phyloP scores from a whole-genome alignment of 2,797 vertebrate species.

The Diplodus puntazzo region DNA sequence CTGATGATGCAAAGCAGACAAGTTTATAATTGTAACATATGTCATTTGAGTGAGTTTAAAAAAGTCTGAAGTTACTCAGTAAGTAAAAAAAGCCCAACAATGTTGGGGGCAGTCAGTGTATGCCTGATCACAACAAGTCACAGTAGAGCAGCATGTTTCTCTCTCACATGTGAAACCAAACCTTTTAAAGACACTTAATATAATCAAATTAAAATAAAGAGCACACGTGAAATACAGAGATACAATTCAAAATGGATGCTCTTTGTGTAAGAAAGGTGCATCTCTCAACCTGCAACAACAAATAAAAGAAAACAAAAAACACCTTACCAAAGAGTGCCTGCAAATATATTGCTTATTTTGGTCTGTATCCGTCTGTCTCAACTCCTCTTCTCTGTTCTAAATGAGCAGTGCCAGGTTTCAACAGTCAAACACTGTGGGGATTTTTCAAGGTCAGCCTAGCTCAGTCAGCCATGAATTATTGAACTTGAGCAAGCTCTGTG shows the following conservation, averaged over 20 bases:
- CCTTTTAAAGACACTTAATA: neutral
- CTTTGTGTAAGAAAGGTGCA: neutral
- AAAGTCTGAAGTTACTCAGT: no score
- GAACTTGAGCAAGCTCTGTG: slow-evolving; percentile 67
- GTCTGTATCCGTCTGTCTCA: slow-evolving; percentile 39
- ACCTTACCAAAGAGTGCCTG: neutral
- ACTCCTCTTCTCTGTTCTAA: slow-evolving; percentile 58
- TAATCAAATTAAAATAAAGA: slow-evolving; percentile 1
- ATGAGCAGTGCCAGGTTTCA: slow-evolving; percentile 75
- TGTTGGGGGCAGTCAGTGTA: no score
- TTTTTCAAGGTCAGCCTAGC: slow-evolving; percentile 78
- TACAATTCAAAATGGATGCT: neutral
- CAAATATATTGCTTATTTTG: neutral
- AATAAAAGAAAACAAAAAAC: neutral
- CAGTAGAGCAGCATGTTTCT: neutral
- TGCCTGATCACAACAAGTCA: neutral
- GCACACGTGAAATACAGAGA: neutral
- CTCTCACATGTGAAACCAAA: neutral
- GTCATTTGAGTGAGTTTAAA: no score
- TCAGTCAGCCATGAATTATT: slow-evolving; percentile 83
- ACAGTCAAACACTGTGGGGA: slow-evolving; percentile 55
- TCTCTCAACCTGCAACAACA: neutral
- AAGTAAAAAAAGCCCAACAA: no score
- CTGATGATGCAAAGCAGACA: no score
- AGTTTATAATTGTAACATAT: no score